Evolutionary conservation across 2,113 vertebrate genomes (phyloP), one percentile per base, ranked within the genome.

Genomic region (Pseudopodoces humilis): DNA sequence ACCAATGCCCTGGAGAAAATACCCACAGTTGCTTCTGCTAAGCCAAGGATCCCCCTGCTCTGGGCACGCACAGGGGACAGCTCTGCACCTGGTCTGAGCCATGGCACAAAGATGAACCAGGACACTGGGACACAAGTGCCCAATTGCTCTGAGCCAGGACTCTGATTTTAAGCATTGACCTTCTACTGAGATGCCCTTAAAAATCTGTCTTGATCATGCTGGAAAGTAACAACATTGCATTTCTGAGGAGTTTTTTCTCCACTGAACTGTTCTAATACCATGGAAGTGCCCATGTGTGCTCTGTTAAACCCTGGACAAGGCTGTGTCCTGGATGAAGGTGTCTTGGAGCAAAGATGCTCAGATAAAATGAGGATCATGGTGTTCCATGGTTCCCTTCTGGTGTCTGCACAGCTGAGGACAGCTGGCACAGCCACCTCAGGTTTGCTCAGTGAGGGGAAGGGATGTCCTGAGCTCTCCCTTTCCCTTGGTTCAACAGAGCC

Each of bases 401-500:
- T 60, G 44, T 31, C 49, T 77, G 88, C 6, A 1, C 9, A 56
- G 49, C 15, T 47, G 63, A 39, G 68, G 47, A 9, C 0, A 39
- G 39, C 60, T 39, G n/a, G 28, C 69, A 30, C 2, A 6, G 72
- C 37, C 72, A 37, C 22, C 55, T 52, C 6, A 8, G 37, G 33
- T 68, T 90, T 63, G 50, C 46, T 55, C 33, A 22, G 62, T 1
- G 30, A 10, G 39, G 43, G 52, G 35, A 56, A 35, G 39, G 13
- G 50, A 2, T 53, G 46, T 71, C 41, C 43, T 43, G 53, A 80
- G 49, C 63, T 90, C 55, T 69, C 75, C 25, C 19, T 37, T 79
- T 59, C 8, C 2, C 0, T 46, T 46, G 43, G 30, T 41, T 72
- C 86, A 6, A 10, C 0, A 0, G 20, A 77, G 35, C 23, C 18